These are phyloP conservation scores for Teleogryllus oceanicus DNA, from an alignment of 2,888 invertebrate genomes.

Conservation along the genomic window DNA sequence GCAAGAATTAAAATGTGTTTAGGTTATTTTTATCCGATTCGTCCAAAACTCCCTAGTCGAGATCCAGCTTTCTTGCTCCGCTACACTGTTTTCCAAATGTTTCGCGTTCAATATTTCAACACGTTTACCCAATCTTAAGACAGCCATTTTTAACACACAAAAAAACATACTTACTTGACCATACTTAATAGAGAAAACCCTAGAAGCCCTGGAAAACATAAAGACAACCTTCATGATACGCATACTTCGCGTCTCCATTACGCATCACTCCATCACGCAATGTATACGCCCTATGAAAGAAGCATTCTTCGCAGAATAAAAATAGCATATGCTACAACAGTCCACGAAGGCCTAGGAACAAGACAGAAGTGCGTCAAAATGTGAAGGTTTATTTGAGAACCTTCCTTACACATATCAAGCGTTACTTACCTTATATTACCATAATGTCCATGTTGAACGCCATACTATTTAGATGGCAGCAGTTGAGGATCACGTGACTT, in stretches of 20 bases:
- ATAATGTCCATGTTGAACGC: not conserved
- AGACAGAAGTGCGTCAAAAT: not conserved
- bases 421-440: not conserved
- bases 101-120: not conserved
- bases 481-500: not conserved
- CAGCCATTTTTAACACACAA: not conserved
- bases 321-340: not conserved
- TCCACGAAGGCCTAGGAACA: not conserved
- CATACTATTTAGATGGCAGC: not conserved
- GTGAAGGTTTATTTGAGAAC: not conserved
- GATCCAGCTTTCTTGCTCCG: not conserved
- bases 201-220: not conserved
- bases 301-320: not conserved
- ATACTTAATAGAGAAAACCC: not conserved
- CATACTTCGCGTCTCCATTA: not conserved
- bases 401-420: not conserved
- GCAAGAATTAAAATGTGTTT: not conserved
- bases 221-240: constrained; percentile 2
- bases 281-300: not conserved
- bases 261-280: not conserved
- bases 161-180: constrained; percentile 4
- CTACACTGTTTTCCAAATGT: not conserved
- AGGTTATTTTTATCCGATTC: not conserved
- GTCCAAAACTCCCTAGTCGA: not conserved
- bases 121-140: not conserved